A percentile compares a stretch with the other conserved stretches of the same genome.
These are phyloP conservation scores for Chiroxiphia lanceolata DNA, from an alignment of 2,797 vertebrate species.

Conservation along the genomic window DNA sequence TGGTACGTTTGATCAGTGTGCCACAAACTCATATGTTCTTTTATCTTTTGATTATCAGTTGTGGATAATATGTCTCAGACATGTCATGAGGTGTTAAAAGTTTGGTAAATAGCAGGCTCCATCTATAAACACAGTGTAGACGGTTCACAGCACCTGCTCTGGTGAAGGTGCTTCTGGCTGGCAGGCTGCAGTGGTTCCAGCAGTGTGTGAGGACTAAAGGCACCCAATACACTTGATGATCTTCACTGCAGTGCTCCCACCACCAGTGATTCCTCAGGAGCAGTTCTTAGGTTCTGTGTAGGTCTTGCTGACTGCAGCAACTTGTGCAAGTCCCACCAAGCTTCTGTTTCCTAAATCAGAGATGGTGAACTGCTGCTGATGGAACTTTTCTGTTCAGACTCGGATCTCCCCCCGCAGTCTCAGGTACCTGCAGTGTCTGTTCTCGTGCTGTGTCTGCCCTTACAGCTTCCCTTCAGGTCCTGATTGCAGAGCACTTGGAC, in stretches of 20 bases:
- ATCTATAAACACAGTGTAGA: not conserved
- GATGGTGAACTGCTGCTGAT: not conserved
- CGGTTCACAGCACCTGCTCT: not conserved
- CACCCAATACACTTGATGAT: not conserved
- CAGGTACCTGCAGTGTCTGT: not conserved
- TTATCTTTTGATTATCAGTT: not conserved
- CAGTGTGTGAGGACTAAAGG: not conserved
- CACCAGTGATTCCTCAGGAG: not conserved
- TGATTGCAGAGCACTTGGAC: not conserved
- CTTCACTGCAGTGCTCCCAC: not conserved
- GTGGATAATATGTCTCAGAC: not conserved
- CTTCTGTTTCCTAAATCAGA: not conserved
- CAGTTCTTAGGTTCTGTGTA: not conserved
- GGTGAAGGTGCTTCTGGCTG: not conserved
- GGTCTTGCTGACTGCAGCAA: not conserved
- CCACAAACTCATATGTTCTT: not conserved
- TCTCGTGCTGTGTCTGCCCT: not conserved
- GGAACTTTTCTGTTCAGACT: not conserved
- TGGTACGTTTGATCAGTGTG: not conserved
- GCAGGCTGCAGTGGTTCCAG: not conserved
- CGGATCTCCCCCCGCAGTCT: not conserved
- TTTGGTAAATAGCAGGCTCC: not conserved
- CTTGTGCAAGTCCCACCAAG: not conserved
- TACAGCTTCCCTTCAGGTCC: not conserved
- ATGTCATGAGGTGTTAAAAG: not conserved